Evolutionary conservation across 2,113 vertebrate genomes (phyloP).

Genomic region (Mionectes macconnelli): DNA sequence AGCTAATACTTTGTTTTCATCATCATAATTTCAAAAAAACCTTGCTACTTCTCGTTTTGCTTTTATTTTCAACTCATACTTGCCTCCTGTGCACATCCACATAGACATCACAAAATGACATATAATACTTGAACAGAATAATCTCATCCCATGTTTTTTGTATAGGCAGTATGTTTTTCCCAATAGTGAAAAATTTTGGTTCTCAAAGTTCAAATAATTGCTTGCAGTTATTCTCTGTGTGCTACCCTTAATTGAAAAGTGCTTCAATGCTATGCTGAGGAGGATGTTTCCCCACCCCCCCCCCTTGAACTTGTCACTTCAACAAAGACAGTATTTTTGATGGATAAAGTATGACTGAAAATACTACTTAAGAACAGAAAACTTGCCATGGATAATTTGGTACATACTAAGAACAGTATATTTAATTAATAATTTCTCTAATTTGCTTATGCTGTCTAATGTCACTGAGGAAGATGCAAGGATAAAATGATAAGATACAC

Average conservation of each 20-base stretch:
- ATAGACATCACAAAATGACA: accelerated
- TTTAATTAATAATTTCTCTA: neutral
- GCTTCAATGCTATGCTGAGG: neutral
- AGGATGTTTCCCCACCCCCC: neutral
- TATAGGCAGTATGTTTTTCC: neutral
- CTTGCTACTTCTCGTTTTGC: neutral
- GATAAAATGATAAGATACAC: neutral
- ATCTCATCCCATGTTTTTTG: neutral
- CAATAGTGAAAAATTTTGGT: neutral
- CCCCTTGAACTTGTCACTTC: neutral
- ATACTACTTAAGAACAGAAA: neutral
- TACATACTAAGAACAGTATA: neutral
- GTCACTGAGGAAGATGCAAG: neutral
- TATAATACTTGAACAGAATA: neutral
- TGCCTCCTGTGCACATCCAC: neutral
- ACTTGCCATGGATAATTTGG: neutral
- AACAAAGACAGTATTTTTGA: neutral
- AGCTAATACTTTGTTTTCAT: neutral
- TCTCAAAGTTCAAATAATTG: neutral
- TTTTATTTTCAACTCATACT: neutral
- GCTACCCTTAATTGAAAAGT: neutral
- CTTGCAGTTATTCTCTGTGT: neutral
- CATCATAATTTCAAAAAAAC: neutral
- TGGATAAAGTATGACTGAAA: neutral
- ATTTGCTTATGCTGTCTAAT: neutral